A percentile compares a stretch with the other conserved stretches of the same genome.
These are phyloP conservation scores for Odontesthes bonariensis DNA, from an alignment of 2,113 vertebrate genomes.

Conservation along the genomic window DNA sequence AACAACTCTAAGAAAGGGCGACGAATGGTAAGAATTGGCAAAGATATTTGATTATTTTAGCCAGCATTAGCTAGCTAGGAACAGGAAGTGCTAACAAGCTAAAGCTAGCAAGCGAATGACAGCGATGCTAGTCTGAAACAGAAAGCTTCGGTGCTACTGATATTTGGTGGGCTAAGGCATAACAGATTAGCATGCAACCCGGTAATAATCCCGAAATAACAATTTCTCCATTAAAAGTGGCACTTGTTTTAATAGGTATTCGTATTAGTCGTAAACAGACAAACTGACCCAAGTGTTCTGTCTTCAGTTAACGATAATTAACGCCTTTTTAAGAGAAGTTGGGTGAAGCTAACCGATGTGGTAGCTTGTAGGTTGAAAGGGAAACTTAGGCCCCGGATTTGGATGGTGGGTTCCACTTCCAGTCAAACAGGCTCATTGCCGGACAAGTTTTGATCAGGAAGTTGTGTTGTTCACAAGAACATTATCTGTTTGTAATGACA, in stretches of 20 bases:
- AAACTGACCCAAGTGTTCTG: background rate
- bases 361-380: conserved; percentile 27
- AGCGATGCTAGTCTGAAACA: conserved; percentile 21
- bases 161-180: conserved; percentile 40
- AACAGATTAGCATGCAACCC: conserved; percentile 44
- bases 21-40: conserved; percentile 81
- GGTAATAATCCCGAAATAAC: conserved; percentile 10
- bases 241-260: background rate
- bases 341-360: conserved; percentile 21
- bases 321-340: conserved; percentile 22
- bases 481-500: conserved; percentile 3
- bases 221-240: background rate
- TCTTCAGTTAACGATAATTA: background rate
- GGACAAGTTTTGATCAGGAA: conserved; percentile 6
- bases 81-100: conserved; percentile 71
- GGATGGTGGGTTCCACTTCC: conserved; percentile 23
- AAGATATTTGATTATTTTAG: conserved; percentile 10
- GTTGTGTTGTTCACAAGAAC: background rate
- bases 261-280: background rate
- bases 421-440: conserved; percentile 28
- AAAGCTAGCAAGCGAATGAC: conserved; percentile 49
- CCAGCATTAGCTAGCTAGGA: conserved; percentile 51
- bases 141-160: conserved; percentile 42
- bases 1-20: conserved; percentile 82
- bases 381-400: conserved; percentile 51